Evolutionary conservation across 2,113 vertebrate species (phyloP).

Genomic region (Centropus unirufus): DNA sequence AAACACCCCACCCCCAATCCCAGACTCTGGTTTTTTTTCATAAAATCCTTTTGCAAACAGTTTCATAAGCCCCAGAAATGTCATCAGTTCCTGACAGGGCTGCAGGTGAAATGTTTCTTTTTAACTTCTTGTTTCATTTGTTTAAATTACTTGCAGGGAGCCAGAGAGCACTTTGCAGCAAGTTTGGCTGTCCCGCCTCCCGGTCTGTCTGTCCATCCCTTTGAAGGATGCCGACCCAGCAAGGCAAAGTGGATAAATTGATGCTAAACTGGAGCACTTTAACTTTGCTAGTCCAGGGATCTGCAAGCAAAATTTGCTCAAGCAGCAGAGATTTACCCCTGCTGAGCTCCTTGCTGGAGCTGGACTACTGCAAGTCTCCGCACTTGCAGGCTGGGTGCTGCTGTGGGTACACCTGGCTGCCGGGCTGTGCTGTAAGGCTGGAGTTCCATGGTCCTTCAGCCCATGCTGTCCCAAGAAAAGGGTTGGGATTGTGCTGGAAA

Average conservation of each 20-base stretch:
- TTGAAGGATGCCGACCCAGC: not conserved
- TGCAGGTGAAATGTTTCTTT: not conserved
- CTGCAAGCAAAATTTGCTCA: not conserved
- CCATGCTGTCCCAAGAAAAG: not conserved
- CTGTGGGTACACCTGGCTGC: not conserved
- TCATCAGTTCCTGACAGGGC: not conserved
- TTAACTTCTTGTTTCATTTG: not conserved
- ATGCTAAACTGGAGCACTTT: not conserved
- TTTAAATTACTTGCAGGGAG: not conserved
- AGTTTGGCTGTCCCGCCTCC: not conserved
- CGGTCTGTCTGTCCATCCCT: rapidly evolving
- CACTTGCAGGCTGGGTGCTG: not conserved
- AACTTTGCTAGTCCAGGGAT: not conserved
- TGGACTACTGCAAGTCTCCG: not conserved
- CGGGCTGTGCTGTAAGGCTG: not conserved
- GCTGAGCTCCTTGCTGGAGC: not conserved
- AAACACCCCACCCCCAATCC: not conserved
- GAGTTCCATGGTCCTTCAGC: not conserved
- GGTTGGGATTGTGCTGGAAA: not conserved
- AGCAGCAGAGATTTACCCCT: not conserved
- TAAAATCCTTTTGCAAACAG: not conserved
- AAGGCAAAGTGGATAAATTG: not conserved
- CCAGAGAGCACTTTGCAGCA: not conserved
- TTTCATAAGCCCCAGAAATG: not conserved
- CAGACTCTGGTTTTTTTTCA: not conserved